A percentile compares a stretch with the other conserved stretches of the same genome.
Evolutionary conservation across 2,113 vertebrate species (phyloP).

Genomic region (Nothobranchius kuhntae): DNA sequence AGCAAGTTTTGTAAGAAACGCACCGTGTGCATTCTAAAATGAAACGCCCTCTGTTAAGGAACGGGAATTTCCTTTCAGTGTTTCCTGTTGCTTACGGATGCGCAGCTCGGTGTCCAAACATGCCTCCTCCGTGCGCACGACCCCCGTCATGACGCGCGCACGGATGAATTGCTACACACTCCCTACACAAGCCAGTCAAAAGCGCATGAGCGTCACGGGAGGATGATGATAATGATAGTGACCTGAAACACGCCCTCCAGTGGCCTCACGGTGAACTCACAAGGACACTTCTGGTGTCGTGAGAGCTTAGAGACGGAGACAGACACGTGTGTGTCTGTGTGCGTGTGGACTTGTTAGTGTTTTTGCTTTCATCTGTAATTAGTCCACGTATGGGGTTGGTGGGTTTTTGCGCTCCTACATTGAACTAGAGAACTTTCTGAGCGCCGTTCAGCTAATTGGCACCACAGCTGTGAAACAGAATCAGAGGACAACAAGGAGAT

Average conservation of each 20-base stretch:
- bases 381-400: conserved; percentile 28
- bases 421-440: conserved; percentile 44
- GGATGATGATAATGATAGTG: neutral
- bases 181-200: neutral
- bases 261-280: conserved; percentile 27
- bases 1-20: too few relatives aligned
- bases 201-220: neutral
- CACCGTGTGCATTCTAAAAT: too few relatives aligned
- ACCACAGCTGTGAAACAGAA: conserved; percentile 23
- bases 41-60: too few relatives aligned
- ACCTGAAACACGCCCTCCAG: conserved; percentile 53
- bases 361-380: conserved; percentile 37
- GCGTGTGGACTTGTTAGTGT: neutral
- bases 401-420: conserved; percentile 27
- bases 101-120: neutral
- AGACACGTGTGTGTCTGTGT: neutral
- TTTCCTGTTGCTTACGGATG: neutral
- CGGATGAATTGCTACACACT: neutral
- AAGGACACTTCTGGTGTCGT: neutral
- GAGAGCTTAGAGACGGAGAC: neutral
- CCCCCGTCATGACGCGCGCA: neutral
- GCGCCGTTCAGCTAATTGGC: conserved; percentile 51
- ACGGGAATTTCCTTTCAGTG: too few relatives aligned
- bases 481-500: neutral
- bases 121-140: neutral